phyloP scores from a whole-genome alignment of 2,888 invertebrate genomes.

The Onthophagus sagittarius region DNA sequence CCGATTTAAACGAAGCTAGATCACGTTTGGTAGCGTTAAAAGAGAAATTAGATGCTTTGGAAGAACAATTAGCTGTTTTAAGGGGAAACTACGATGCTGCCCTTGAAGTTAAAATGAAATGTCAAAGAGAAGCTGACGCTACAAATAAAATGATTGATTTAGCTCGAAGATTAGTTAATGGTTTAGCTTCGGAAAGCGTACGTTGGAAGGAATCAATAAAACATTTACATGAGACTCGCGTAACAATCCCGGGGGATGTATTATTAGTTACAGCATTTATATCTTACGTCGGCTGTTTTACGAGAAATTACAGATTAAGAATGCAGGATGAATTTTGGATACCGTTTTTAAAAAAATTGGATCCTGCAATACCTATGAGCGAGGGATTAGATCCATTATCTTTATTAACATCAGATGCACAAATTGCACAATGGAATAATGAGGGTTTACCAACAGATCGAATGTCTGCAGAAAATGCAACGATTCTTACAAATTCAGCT shows the following conservation, averaged over 20 bases:
- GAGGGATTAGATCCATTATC: slow-evolving; percentile 75
- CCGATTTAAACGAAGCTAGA: slow-evolving; percentile 76
- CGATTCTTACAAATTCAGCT: slow-evolving; percentile 82
- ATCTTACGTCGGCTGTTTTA: slow-evolving; percentile 93
- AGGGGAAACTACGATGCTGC: slow-evolving; percentile 84
- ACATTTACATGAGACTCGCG: slow-evolving; percentile 66
- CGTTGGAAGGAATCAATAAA: slow-evolving; percentile 65
- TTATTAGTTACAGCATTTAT: slow-evolving; percentile 87
- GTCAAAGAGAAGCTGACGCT: slow-evolving; percentile 89
- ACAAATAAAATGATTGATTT: slow-evolving; percentile 86
- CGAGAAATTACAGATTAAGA: slow-evolving; percentile 74
- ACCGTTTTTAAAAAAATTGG: slow-evolving; percentile 68
- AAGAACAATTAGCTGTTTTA: slow-evolving; percentile 71
- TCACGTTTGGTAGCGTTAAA: slow-evolving; percentile 76
- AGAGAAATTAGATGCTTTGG: slow-evolving; percentile 68
- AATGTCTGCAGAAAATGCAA: slow-evolving; percentile 94
- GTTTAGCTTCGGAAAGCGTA: slow-evolving; percentile 87
- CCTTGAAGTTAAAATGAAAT: slow-evolving; percentile 79
- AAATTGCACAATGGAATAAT: slow-evolving; percentile 92
- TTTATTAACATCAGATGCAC: slow-evolving; percentile 89
- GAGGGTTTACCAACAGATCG: slow-evolving; percentile 87
- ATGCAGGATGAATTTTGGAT: slow-evolving; percentile 77
- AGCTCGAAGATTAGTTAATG: slow-evolving; percentile 88
- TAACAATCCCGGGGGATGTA: slow-evolving; percentile 85
- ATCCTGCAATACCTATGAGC: slow-evolving; percentile 75